These are phyloP conservation scores for Cynoglossus semilaevis DNA, from an alignment of 2,113 vertebrate species.

Conservation along the genomic window DNA sequence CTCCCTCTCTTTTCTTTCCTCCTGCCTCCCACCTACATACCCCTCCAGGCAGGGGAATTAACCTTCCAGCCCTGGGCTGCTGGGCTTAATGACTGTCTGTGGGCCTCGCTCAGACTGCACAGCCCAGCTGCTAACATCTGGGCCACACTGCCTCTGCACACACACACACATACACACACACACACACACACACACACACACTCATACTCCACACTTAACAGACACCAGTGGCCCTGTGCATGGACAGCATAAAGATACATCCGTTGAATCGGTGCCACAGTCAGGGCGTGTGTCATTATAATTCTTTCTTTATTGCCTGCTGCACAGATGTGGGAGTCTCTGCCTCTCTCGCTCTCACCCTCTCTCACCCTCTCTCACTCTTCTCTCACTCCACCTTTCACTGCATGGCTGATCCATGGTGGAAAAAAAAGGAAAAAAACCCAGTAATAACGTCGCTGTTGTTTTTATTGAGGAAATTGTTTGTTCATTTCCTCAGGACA, in stretches of 20 bases:
- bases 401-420: slow-evolving; percentile 25
- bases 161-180: slow-evolving; percentile 7
- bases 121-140: slow-evolving; percentile 74
- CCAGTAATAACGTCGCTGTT: slow-evolving; percentile 23
- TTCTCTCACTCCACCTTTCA: slow-evolving; percentile 23
- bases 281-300: slow-evolving; percentile 15
- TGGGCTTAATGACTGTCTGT: slow-evolving; percentile 74
- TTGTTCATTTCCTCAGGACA: slow-evolving; percentile 5
- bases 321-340: slow-evolving; percentile 29
- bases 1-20: slow-evolving; percentile 33
- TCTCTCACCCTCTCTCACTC: neutral
- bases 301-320: slow-evolving; percentile 25
- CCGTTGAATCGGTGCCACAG: slow-evolving; percentile 37
- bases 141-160: slow-evolving; percentile 40
- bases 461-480: slow-evolving; percentile 34
- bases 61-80: slow-evolving; percentile 68
- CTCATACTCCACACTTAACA: neutral
- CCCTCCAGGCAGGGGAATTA: slow-evolving; percentile 68
- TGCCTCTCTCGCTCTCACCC: neutral
- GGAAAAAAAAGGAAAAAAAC: slow-evolving; percentile 17
- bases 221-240: slow-evolving; percentile 6
- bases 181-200: slow-evolving; percentile 17
- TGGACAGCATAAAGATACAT: slow-evolving; percentile 21
- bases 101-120: slow-evolving; percentile 56
- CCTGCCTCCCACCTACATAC: slow-evolving; percentile 57